Conservation (phyloP, 2,888 invertebrate genomes). For the Cephus runcator region DNA sequence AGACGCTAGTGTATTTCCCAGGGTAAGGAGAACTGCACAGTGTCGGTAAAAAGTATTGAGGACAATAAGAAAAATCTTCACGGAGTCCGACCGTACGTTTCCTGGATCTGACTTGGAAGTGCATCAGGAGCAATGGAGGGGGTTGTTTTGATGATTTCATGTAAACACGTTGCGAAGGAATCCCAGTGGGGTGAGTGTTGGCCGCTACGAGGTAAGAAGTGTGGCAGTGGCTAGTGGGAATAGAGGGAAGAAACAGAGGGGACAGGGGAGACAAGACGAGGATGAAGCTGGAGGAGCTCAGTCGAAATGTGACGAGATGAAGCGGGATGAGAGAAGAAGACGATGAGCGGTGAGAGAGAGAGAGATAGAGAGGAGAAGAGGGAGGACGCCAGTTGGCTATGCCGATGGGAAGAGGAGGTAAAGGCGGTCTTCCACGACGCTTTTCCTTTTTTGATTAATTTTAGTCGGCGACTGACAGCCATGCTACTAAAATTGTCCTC, state of each 20-base stretch:
- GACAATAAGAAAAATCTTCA: no score
- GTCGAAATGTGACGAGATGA: neutral
- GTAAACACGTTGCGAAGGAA: constrained; percentile 41
- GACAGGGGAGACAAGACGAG: neutral
- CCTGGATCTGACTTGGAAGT: no score
- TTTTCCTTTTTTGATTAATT: constrained; percentile 37
- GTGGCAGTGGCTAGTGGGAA: neutral
- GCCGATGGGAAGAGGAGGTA: constrained; percentile 5
- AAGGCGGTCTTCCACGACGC: constrained; percentile 9
- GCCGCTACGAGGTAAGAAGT: constrained; percentile 24
- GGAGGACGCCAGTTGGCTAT: neutral
- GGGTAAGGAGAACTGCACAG: no score
- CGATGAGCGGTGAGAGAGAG: neutral
- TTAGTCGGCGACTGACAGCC: constrained; percentile 36
- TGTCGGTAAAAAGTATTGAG: no score
- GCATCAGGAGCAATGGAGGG: constrained; percentile 6
- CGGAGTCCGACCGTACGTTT: no score
- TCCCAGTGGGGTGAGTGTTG: constrained; percentile 27
- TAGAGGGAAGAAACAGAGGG: neutral
- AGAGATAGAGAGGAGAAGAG: neutral
- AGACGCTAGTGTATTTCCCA: no score
- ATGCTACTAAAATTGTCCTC: constrained; percentile 42
- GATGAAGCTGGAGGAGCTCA: neutral
- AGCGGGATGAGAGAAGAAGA: neutral
- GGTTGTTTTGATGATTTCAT: constrained; percentile 42